Evolutionary conservation across 1,140 invertebrate genomes (phyloP).

Genomic region (Riptortus pedestris): DNA sequence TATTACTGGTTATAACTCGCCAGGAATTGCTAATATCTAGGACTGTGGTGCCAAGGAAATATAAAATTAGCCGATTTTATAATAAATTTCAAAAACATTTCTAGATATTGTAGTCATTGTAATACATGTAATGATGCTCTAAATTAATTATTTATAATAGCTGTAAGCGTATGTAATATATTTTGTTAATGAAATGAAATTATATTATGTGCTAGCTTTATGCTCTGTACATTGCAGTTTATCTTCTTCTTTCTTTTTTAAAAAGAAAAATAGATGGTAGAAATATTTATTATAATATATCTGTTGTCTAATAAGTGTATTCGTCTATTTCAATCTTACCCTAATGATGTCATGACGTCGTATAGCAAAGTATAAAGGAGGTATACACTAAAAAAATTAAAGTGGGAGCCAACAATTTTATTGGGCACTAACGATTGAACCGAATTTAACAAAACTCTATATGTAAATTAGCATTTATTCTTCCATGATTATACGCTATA

Average conservation of each 20-base stretch:
- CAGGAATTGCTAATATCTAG: not conserved
- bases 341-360: too few relatives aligned
- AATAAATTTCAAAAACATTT: not conserved
- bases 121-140: not conserved
- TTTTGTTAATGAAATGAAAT: conserved; percentile 11
- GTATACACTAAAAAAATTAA: too few relatives aligned
- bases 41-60: conserved; percentile 4
- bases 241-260: not conserved
- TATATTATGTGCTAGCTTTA: not conserved
- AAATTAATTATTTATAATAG: not conserved
- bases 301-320: not conserved
- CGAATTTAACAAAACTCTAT: too few relatives aligned
- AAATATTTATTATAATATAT: conserved; percentile 3
- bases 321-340: too few relatives aligned
- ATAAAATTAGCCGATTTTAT: not conserved
- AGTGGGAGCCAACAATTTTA: too few relatives aligned
- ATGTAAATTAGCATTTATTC: too few relatives aligned
- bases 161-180: not conserved
- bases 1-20: not conserved
- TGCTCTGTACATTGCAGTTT: conserved; percentile 8
- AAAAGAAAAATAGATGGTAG: not conserved
- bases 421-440: too few relatives aligned
- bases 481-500: too few relatives aligned
- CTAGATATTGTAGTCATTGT: conserved; percentile 2
- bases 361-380: too few relatives aligned